Percentiles rank a stretch among this genome's conserved stretches.
These are phyloP conservation scores for Scelioninae gen. 2 DNA, from an alignment of 2,888 invertebrate species.

Conservation along the genomic window DNA sequence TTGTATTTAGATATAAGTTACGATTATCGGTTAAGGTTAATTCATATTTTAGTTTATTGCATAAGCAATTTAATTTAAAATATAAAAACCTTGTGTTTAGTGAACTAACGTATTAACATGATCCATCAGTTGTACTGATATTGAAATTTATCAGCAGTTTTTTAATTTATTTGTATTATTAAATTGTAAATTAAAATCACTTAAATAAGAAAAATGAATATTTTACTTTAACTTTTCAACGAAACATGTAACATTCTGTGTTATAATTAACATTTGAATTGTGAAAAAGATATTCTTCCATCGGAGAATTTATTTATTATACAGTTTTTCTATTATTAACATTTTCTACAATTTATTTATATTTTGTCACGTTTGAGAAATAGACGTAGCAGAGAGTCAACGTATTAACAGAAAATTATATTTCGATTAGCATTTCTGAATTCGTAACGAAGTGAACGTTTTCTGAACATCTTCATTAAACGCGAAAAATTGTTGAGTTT, in stretches of 20 bases:
- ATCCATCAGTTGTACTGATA: not conserved
- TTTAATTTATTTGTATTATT: no score
- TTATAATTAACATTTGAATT: slow-evolving; percentile 29
- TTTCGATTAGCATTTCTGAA: slow-evolving; percentile 20
- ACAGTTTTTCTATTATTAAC: slow-evolving; percentile 42
- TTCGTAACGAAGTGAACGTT: slow-evolving; percentile 42
- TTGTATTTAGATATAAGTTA: no score
- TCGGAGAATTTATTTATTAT: slow-evolving; percentile 23
- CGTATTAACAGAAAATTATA: slow-evolving; percentile 40
- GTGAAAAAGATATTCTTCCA: slow-evolving; percentile 42
- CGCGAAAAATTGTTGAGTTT: slow-evolving; percentile 7
- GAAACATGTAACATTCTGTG: slow-evolving; percentile 37
- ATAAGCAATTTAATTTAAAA: not conserved
- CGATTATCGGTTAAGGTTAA: no score
- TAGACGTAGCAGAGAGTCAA: slow-evolving; percentile 60
- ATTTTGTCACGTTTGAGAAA: slow-evolving; percentile 57
- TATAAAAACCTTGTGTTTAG: not conserved
- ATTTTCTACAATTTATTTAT: slow-evolving; percentile 56
- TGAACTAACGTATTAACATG: not conserved
- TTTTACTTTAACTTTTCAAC: slow-evolving; percentile 15
- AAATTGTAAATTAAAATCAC: slow-evolving; percentile 4
- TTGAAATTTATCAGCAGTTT: not conserved
- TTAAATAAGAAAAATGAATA: slow-evolving; percentile 4
- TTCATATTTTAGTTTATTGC: no score
- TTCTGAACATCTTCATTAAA: slow-evolving; percentile 19